Evolutionary conservation across 2,888 invertebrate species (phyloP), one percentile per base, ranked within the genome.

Genomic region (Ochlodes sylvanus): DNA sequence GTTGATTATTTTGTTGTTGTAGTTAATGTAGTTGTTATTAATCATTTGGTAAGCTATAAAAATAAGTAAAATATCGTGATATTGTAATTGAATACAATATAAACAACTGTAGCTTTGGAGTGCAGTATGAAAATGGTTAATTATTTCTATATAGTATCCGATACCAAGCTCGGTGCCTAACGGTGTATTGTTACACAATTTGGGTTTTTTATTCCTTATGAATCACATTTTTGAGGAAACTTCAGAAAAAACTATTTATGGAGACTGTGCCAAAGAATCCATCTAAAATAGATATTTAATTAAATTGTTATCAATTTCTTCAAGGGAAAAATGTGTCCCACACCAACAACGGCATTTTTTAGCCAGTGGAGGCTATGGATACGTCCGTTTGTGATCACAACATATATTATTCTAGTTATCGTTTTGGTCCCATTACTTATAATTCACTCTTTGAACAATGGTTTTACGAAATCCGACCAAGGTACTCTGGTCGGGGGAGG

Each of bases 301-400:
- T 62, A n/a, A 27, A 32, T 62, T 68, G 57, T 62, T 50, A 42
- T 14, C 2, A 7, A 19, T 17, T 21, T 52, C 10, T 7, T 19
- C 19, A 34, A 10, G 1, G 15, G 65, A 58, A 82, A 81, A 76
- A 93, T 93, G 93, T 93, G 93, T 85, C 82, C 89, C 72, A 76
- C 84, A 67, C 79, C 85, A 67, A 72, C 91, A 66, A 69, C 81
- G 76, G 77, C 86, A 38, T 92, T 92, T 79, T 85, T 93, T 75
- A 89, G 85, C 69, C 89, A 91, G 75, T 98, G 98, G 98, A 95
- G 97, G 83, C 91, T 97, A 75, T 98, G 98, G 98, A 98, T 98
- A 83, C 94, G 97, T 75, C 98, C 98, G 62, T 94, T 98, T 67
- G 94, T 97, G 64, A 96, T 98, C 71, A 91, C 96, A 60, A 86